Conservation (phyloP, 2,113 vertebrate species). For the Seriola quinqueradiata region DNA sequence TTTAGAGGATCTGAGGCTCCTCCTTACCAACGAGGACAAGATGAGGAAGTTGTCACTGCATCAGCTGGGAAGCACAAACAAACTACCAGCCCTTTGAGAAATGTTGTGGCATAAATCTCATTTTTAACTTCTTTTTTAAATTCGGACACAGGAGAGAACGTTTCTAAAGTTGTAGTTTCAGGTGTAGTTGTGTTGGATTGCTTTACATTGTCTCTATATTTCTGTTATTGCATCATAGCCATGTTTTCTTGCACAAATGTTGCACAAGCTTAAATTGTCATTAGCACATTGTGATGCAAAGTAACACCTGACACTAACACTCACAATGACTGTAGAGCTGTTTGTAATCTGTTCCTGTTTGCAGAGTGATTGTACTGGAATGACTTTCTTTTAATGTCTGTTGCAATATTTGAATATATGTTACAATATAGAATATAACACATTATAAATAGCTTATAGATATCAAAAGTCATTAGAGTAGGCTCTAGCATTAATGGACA, state of each 20-base stretch:
- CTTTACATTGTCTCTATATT: neutral
- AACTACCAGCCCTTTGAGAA: neutral
- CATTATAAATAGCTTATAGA: neutral
- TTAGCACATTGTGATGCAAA: neutral
- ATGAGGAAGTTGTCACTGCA: constrained; percentile 55
- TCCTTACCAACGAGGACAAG: constrained; percentile 26
- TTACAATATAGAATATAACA: neutral
- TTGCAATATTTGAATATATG: neutral
- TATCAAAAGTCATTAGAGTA: neutral
- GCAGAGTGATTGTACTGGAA: neutral
- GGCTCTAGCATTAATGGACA: neutral
- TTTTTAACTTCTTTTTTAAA: neutral
- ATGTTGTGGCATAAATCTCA: neutral
- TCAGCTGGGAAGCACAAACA: constrained; percentile 12
- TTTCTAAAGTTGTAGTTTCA: neutral
- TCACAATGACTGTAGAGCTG: neutral
- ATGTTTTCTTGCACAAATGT: neutral
- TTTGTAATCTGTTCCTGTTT: too few relatives aligned
- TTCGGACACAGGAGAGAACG: neutral
- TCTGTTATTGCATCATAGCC: neutral
- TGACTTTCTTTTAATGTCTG: neutral
- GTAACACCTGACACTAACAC: too few relatives aligned
- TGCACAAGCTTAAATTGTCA: neutral
- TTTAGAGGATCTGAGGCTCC: constrained; percentile 31
- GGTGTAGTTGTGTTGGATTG: neutral